These are phyloP conservation scores for Paramisgurnus dabryanus DNA, from an alignment of 2,113 vertebrate species.

Conservation along the genomic window DNA sequence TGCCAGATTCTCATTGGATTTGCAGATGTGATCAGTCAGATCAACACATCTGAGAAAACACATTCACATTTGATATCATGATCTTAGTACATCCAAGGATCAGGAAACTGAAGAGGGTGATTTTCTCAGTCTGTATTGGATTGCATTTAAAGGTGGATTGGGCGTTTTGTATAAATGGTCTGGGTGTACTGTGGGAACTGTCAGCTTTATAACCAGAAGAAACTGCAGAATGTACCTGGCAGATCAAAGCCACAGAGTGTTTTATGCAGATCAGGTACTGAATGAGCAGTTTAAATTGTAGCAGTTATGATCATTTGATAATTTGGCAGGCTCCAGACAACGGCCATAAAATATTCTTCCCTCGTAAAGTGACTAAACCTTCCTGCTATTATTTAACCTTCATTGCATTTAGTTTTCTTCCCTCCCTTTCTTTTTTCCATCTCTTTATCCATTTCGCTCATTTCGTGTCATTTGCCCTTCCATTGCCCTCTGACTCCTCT, in stretches of 20 bases:
- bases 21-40: background rate
- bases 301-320: background rate
- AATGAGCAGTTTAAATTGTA: background rate
- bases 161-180: constrained; percentile 4
- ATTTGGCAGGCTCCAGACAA: background rate
- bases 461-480: background rate
- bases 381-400: constrained; percentile 1
- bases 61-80: constrained; percentile 2
- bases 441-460: background rate
- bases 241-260: background rate
- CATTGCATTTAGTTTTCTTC: background rate
- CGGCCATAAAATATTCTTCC: background rate
- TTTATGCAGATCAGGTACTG: background rate
- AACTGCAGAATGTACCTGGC: constrained; percentile 30
- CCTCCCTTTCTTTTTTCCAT: background rate
- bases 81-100: background rate
- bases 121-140: background rate
- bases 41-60: constrained; percentile 10
- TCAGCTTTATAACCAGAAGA: constrained; percentile 17
- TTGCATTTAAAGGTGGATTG: constrained; percentile 2
- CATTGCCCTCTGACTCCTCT: constrained; percentile 7
- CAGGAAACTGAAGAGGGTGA: constrained; percentile 1
- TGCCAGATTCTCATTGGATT: too few species aligned
- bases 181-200: constrained; percentile 43
- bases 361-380: constrained; percentile 40